Evolutionary conservation across 2,888 invertebrate species (phyloP).

Genomic region (Synanthedon vespiformis): DNA sequence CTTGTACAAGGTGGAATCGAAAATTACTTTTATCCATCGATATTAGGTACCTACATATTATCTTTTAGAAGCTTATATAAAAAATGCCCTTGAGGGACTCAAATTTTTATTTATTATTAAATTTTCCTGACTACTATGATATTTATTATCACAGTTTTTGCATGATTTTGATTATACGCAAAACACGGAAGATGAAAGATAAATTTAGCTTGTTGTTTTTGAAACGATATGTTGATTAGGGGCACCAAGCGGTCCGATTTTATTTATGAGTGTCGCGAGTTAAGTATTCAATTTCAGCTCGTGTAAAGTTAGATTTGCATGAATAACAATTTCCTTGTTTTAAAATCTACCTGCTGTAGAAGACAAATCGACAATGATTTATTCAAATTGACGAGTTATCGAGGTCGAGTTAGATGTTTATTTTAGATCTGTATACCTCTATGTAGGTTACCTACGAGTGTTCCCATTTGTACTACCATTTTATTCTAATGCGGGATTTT

Average conservation of each 20-base stretch:
- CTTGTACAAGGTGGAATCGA: too few relatives aligned
- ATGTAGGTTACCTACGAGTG: conserved; percentile 32
- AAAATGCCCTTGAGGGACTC: too few relatives aligned
- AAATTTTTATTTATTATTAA: too few relatives aligned
- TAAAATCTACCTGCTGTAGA: conserved; percentile 58
- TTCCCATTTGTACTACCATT: too few relatives aligned
- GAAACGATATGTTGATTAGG: conserved; percentile 9
- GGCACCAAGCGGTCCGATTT: conserved; percentile 22
- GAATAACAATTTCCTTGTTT: conserved; percentile 60
- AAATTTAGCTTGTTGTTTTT: conserved; percentile 19
- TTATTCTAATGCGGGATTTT: too few relatives aligned
- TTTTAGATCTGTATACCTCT: conserved; percentile 22
- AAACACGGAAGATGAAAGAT: neutral
- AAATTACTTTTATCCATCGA: too few relatives aligned
- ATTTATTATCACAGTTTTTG: too few relatives aligned
- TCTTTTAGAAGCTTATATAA: too few relatives aligned
- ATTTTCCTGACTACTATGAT: too few relatives aligned
- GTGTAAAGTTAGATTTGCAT: conserved; percentile 62
- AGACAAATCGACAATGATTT: conserved; percentile 56
- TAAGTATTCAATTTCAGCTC: conserved; percentile 62
- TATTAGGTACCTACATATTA: too few relatives aligned
- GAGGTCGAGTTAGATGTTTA: conserved; percentile 46
- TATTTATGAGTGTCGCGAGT: conserved; percentile 53
- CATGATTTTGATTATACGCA: too few relatives aligned
- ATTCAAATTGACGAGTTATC: conserved; percentile 46